phyloP scores from a whole-genome alignment of 2,888 invertebrate genomes.

The Euplagia quadripunctaria region DNA sequence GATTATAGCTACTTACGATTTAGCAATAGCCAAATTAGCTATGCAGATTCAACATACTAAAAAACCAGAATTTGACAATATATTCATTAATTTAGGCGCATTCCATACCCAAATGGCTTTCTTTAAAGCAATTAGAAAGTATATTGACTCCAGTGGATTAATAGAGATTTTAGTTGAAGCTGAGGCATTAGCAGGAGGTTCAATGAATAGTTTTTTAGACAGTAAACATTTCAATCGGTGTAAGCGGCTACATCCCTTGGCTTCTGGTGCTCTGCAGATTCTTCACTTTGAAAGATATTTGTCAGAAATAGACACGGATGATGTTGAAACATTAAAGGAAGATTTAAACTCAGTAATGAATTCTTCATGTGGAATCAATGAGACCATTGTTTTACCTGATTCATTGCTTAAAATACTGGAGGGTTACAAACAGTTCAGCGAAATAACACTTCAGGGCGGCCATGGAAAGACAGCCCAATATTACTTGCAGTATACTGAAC shows the following conservation, averaged over 20 bases:
- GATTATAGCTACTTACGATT: conserved; percentile 59
- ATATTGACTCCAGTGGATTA: conserved; percentile 59
- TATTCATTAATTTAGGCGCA: conserved; percentile 56
- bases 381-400: conserved; percentile 3
- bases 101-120: conserved; percentile 58
- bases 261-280: conserved; percentile 50
- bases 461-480: conserved; percentile 46
- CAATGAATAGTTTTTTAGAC: conserved; percentile 57
- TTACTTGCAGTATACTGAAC: conserved; percentile 37
- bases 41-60: conserved; percentile 52
- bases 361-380: conserved; percentile 9
- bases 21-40: conserved; percentile 58
- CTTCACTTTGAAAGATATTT: conserved; percentile 59
- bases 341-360: background rate
- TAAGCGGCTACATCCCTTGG: conserved; percentile 59
- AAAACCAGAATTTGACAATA: conserved; percentile 46
- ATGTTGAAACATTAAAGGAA: conserved; percentile 23
- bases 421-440: conserved; percentile 40
- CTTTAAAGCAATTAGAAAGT: conserved; percentile 62
- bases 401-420: conserved; percentile 12
- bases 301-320: conserved; percentile 32
- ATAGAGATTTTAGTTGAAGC: conserved; percentile 56
- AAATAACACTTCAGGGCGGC: conserved; percentile 31
- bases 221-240: conserved; percentile 65
- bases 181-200: conserved; percentile 57